Evolutionary conservation across 1,140 invertebrate species (phyloP), one percentile per base, ranked within the genome.

Genomic region (Dufourea novaeangliae): DNA sequence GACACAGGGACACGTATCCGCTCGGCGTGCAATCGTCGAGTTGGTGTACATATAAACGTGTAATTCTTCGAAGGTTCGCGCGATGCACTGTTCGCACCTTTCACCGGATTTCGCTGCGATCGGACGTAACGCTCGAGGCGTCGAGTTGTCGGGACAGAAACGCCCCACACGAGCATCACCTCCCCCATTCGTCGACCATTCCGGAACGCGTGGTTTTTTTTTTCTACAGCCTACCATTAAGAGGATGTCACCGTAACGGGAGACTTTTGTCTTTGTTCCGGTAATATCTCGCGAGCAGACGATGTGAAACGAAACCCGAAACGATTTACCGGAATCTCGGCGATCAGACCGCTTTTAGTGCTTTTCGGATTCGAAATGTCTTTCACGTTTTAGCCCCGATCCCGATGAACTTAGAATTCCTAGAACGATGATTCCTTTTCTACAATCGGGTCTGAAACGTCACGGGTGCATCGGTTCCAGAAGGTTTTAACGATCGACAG

Each of bases 401-500:
- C n/a, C n/a, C n/a, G n/a, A n/a, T n/a, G n/a, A n/a, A n/a, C n/a
- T n/a, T n/a, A n/a, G n/a, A n/a, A n/a, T 50, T 50, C 46, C 20
- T n/a, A n/a, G 46, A 50, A 50, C 20, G 3, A 46, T 46, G 41
- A 5, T 14, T n/a, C n/a, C n/a, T n/a, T n/a, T n/a, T n/a, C n/a
- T n/a, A 46, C 20, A 46, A 27, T 5, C 52, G 14, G 7, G 17
- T 37, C 10, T 5, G 12, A 44, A 27, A 7, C 8, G 11, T n/a
- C 20, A 34, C 12, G 32, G 4, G 3, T 14, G n/a, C 32, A 41
- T 22, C 44, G 69, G 50, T 20, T 34, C 32, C 34, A 41, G 56
- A 56, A 54, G 44, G 74, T 11, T 63, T 84, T 73, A 78, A 84
- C 70, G 82, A 80, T 84, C 83, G 85, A 85, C 84, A 78, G 85